These are phyloP conservation scores for Macrobrachium rosenbergii DNA, from an alignment of 1,140 invertebrate genomes.

Conservation along the genomic window DNA sequence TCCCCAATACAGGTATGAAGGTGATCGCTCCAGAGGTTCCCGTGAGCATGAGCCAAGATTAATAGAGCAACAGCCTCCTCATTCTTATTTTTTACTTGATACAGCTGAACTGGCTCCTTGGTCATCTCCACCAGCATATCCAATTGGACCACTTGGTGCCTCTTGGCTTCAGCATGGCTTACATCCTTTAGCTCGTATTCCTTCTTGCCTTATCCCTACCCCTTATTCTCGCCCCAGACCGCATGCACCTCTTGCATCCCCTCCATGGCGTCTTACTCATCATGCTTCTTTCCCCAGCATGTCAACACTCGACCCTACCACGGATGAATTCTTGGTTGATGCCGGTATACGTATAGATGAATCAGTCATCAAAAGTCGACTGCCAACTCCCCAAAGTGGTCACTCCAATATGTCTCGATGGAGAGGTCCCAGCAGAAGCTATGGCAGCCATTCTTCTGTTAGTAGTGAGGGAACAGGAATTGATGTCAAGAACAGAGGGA, in stretches of 20 bases:
- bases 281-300: constrained; percentile 65
- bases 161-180: constrained; percentile 65
- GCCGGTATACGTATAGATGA: constrained; percentile 72
- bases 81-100: constrained; percentile 53
- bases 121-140: constrained; percentile 65
- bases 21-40: constrained; percentile 4
- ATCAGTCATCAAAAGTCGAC: constrained; percentile 52
- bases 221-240: constrained; percentile 58
- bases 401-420: constrained; percentile 30
- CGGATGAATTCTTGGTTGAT: constrained; percentile 73
- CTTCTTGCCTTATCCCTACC: constrained; percentile 53
- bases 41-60: constrained; percentile 12
- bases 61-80: constrained; percentile 28
- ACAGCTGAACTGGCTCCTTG: constrained; percentile 64
- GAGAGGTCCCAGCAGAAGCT: constrained; percentile 33
- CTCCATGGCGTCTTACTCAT: constrained; percentile 64
- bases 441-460: constrained; percentile 2
- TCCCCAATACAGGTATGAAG: constrained; percentile 47
- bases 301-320: constrained; percentile 67
- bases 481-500: constrained; percentile 25
- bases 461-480: constrained; percentile 1
- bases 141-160: constrained; percentile 65
- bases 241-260: constrained; percentile 51
- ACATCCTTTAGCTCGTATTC: constrained; percentile 49
- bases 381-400: constrained; percentile 50